Evolutionary conservation across 2,888 invertebrate genomes (phyloP).

Genomic region (Patella depressa): DNA sequence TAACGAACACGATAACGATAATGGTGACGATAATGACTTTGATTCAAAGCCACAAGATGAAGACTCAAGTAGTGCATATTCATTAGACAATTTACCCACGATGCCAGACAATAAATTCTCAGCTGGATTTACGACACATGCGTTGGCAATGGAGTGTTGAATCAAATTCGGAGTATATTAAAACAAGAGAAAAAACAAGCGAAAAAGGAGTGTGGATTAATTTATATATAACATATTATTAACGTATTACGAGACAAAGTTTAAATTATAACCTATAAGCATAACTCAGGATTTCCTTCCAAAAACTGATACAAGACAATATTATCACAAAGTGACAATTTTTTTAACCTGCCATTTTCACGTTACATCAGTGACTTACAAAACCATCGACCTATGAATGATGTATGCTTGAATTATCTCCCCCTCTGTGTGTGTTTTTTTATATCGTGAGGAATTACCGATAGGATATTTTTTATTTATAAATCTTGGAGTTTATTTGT

Average conservation of each 20-base stretch:
- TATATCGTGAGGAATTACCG: conserved; percentile 5
- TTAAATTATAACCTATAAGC: conserved; percentile 9
- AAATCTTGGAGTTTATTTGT: background rate
- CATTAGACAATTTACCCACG: conserved; percentile 14
- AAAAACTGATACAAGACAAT: background rate
- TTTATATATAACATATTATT: background rate
- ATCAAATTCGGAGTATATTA: background rate
- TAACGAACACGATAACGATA: conserved; percentile 28
- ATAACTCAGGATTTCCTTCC: conserved; percentile 12
- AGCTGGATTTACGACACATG: conserved; percentile 19
- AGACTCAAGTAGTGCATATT: conserved; percentile 8
- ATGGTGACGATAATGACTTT: conserved; percentile 36
- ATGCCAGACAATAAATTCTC: conserved; percentile 19
- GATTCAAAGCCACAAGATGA: conserved; percentile 33
- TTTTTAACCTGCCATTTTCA: background rate
- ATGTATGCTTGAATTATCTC: conserved; percentile 1
- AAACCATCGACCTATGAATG: background rate
- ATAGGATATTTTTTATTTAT: background rate
- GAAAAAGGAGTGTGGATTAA: no score
- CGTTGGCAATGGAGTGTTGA: conserved; percentile 27
- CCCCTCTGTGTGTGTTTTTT: background rate
- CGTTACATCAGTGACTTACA: no score
- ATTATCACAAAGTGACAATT: conserved; percentile 1
- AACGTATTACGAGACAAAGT: background rate
- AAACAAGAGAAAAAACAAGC: no score